Evolutionary conservation across 1,140 invertebrate species (phyloP).

Genomic region (Mylabris phalerata): DNA sequence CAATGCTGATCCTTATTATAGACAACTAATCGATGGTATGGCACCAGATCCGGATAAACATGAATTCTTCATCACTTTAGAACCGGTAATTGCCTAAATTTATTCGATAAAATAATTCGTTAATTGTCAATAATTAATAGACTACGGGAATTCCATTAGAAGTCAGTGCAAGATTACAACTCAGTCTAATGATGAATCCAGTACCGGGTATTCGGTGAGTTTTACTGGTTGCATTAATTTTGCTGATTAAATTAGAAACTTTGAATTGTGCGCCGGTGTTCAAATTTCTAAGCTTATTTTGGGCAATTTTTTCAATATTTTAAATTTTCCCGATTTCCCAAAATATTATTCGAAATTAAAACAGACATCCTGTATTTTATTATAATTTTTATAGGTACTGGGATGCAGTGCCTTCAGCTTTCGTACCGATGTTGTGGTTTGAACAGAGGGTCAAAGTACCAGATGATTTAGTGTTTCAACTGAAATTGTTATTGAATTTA

Average conservation of each 20-base stretch:
- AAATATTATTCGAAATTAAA: no score
- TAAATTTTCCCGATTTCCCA: no score
- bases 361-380: background rate
- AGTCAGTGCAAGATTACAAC: slow-evolving; percentile 63
- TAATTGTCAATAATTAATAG: slow-evolving; percentile 41
- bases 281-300: no score
- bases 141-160: slow-evolving; percentile 60
- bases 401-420: slow-evolving; percentile 56
- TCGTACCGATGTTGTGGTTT: slow-evolving; percentile 75
- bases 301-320: no score
- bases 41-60: slow-evolving; percentile 51
- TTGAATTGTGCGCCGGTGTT: no score
- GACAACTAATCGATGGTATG: slow-evolving; percentile 50
- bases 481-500: slow-evolving; percentile 26
- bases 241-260: background rate
- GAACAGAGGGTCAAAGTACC: slow-evolving; percentile 55
- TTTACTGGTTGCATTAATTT: slow-evolving; percentile 14
- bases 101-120: background rate
- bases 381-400: slow-evolving; percentile 48
- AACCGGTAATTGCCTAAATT: slow-evolving; percentile 51
- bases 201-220: slow-evolving; percentile 56
- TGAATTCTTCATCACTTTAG: slow-evolving; percentile 53
- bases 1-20: slow-evolving; percentile 51
- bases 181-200: slow-evolving; percentile 62
- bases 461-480: slow-evolving; percentile 15